Evolutionary conservation across 2,888 invertebrate genomes (phyloP), one percentile per base, ranked within the genome.

Genomic region (Crematogaster levior): DNA sequence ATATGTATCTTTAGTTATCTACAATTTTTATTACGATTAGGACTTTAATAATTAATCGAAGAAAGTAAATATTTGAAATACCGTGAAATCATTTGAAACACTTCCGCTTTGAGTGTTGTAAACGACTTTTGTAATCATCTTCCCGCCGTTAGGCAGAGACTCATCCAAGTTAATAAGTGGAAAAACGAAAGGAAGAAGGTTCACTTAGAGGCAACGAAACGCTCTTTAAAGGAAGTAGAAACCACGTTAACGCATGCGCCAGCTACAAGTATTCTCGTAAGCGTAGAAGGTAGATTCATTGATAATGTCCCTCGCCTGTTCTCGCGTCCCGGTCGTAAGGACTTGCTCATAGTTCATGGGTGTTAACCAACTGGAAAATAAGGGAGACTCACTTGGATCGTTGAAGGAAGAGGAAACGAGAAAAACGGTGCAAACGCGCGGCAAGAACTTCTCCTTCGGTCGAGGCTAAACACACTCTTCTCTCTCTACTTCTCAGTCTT

Each of bases 351-450:
- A 90, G 88, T 85, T 90, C 88, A 86, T 81, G 90, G 88, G 90
- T 88, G 91, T 89, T 90, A 90, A 90, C 88, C 88, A 90, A 85
- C 85, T 90, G 88, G 90, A 89, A 89, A 89, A 89, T 90, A 88
- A 87, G 85, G 85, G 88, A 85, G 85, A 82, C 82, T 81, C 65
- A 82, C 60, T 51, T 60, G 77, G 74, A 75, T 81, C 83, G 85
- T 63, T 63, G 84, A 81, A 82, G 80, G 81, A 82, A 60, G 66
- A 84, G 73, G 83, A 84, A 84, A 65, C 82, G 60, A 74, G 65
- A 85, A 84, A 60, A 46, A 82, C 74, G 70, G 34, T 53, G 77
- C 48, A 61, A 80, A 74, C 60, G 75, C 27, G 51, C 56, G 48
- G 30, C 61, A 77, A 75, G 73, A 82, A 53, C 56, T 81, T 85